These are phyloP conservation scores for Eolophus roseicapilla DNA, from an alignment of 2,113 vertebrate genomes.

Conservation along the genomic window DNA sequence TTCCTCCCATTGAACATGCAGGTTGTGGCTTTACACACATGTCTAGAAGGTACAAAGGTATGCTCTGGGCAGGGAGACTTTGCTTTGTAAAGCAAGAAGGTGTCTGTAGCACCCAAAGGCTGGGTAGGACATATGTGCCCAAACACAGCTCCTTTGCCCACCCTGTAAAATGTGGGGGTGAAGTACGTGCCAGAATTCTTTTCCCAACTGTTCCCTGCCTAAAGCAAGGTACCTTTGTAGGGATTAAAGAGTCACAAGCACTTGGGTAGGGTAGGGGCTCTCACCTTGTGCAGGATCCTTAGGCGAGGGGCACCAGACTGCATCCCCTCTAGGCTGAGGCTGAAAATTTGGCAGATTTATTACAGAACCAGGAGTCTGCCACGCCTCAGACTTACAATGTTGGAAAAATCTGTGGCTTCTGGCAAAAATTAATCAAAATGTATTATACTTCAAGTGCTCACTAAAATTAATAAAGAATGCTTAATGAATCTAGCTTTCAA, in stretches of 20 bases:
- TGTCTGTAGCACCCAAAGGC: fast-evolving
- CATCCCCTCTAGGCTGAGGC: not conserved
- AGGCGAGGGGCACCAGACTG: not conserved
- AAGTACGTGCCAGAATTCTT: not conserved
- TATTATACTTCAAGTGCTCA: not conserved
- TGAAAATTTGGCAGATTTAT: not conserved
- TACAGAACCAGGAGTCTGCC: not conserved
- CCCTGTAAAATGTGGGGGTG: fast-evolving
- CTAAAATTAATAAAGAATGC: not conserved
- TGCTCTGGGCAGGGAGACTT: not conserved
- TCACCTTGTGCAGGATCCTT: not conserved
- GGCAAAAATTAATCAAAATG: not conserved
- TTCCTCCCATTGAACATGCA: fast-evolving
- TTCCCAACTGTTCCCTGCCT: not conserved
- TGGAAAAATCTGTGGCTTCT: not conserved
- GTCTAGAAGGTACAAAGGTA: not conserved
- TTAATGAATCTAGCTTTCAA: not conserved
- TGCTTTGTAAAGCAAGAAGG: not conserved
- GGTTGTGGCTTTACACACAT: fast-evolving
- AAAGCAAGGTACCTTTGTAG: not conserved
- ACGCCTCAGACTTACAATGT: fast-evolving
- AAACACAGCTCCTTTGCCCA: not conserved
- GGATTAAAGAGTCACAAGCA: not conserved
- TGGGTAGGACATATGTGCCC: not conserved
- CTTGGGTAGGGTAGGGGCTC: not conserved